Conservation (phyloP, 2,113 vertebrate species). For the Megaceryle maxima region DNA sequence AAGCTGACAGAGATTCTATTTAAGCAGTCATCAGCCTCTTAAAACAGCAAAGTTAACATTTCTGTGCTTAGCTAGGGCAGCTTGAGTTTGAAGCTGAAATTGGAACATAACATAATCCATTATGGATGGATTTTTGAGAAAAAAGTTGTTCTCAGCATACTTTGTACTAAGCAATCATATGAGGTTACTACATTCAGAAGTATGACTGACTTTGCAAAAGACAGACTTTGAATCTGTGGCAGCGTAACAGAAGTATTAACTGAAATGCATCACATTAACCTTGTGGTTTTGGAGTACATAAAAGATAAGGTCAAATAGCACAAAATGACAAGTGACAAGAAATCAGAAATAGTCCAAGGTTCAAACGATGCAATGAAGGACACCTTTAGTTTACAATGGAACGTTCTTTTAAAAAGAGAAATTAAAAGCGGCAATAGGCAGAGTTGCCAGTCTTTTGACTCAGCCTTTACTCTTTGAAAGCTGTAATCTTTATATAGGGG, state of each 20-base stretch:
- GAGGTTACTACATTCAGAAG: neutral
- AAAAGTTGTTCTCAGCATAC: slow-evolving; percentile 37
- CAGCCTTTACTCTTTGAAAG: neutral
- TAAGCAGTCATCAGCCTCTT: neutral
- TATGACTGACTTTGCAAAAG: neutral
- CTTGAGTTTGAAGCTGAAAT: slow-evolving; percentile 9
- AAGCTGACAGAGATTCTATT: neutral
- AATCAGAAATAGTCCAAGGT: neutral
- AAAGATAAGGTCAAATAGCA: neutral
- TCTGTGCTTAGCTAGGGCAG: neutral
- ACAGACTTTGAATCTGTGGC: neutral
- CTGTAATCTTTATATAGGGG: too few relatives aligned
- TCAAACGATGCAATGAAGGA: neutral
- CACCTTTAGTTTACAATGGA: neutral
- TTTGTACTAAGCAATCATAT: neutral
- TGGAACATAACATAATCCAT: slow-evolving; percentile 47
- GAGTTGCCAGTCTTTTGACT: neutral
- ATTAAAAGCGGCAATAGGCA: neutral
- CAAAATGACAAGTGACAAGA: neutral
- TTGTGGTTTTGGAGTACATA: neutral
- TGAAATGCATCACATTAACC: neutral
- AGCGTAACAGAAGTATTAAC: neutral
- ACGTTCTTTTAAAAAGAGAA: neutral
- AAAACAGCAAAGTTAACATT: slow-evolving; percentile 25
- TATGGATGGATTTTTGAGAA: slow-evolving; percentile 14